Evolutionary conservation across 2,888 invertebrate species (phyloP).

Genomic region (Venustoraphidia nigricollis): DNA sequence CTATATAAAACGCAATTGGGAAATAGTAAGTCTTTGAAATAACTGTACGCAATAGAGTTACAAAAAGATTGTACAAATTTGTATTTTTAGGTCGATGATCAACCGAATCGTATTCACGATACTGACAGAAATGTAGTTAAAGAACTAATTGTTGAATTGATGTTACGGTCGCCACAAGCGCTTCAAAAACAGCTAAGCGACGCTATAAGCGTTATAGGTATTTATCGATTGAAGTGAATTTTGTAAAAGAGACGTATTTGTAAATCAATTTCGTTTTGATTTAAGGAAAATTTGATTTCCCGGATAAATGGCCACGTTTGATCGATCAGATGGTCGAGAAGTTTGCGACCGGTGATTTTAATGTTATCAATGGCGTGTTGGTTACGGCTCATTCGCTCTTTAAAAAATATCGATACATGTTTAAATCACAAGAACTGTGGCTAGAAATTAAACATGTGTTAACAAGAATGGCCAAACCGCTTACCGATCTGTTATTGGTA

Average conservation of each 20-base stretch:
- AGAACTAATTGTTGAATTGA: conserved; percentile 72
- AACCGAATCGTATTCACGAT: conserved; percentile 60
- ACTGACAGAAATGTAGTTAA: conserved; percentile 71
- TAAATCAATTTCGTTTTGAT: neutral
- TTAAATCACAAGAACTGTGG: conserved; percentile 90
- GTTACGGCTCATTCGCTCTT: conserved; percentile 94
- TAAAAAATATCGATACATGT: conserved; percentile 89
- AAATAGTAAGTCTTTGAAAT: conserved; percentile 41
- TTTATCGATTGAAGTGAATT: too few species aligned
- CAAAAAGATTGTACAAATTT: neutral
- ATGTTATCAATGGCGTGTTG: conserved; percentile 86
- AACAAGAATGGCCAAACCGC: conserved; percentile 81
- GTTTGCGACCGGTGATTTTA: conserved; percentile 80
- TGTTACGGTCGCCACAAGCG: conserved; percentile 80
- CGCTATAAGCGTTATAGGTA: conserved; percentile 80
- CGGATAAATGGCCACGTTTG: conserved; percentile 88
- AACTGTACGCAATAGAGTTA: too few species aligned
- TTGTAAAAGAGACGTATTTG: neutral
- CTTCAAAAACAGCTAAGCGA: conserved; percentile 91
- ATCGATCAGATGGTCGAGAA: conserved; percentile 88
- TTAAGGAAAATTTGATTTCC: conserved; percentile 79
- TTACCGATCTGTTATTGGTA: conserved; percentile 82
- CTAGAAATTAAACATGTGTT: conserved; percentile 93
- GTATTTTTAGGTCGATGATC: conserved; percentile 44
- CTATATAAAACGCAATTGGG: conserved; percentile 92